Percentiles rank a stretch among this genome's conserved stretches.
Evolutionary conservation across 2,113 vertebrate species (phyloP).

Genomic region (Indicator maculatus): DNA sequence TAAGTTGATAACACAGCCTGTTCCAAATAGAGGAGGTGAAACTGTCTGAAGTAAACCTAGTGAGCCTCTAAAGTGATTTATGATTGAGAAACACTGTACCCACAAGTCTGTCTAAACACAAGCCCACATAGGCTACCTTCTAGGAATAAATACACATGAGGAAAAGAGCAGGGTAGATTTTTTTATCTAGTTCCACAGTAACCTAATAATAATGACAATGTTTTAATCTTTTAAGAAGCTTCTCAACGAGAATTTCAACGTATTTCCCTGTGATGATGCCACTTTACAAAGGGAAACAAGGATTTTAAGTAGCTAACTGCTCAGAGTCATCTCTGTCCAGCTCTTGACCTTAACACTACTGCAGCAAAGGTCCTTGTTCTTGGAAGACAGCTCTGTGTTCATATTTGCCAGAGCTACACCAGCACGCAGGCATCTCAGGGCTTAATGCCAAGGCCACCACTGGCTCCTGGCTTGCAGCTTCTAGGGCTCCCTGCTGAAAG

Average conservation of each 20-base stretch:
- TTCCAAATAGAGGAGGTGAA: not conserved
- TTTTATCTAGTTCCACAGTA: not conserved
- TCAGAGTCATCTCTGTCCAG: not conserved
- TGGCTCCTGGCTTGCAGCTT: not conserved
- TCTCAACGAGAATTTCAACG: not conserved
- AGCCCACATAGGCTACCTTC: not conserved
- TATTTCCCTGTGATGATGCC: fast-evolving
- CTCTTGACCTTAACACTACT: not conserved
- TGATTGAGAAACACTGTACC: not conserved
- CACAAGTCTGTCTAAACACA: not conserved
- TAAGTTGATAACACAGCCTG: not conserved
- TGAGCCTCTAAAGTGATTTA: not conserved
- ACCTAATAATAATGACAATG: not conserved
- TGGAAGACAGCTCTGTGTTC: not conserved
- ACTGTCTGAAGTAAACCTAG: not conserved
- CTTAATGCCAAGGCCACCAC: not conserved
- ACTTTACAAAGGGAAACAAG: not conserved
- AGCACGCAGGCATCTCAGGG: not conserved
- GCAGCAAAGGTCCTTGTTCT: fast-evolving
- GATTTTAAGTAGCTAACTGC: not conserved
- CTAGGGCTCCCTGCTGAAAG: not conserved
- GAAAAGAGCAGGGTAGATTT: not conserved
- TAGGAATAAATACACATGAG: not conserved
- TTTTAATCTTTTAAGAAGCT: not conserved
- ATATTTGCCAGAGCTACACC: not conserved